Evolutionary conservation across 2,888 invertebrate genomes (phyloP), one percentile per base, ranked within the genome.

Genomic region (Metallyticus violacea): DNA sequence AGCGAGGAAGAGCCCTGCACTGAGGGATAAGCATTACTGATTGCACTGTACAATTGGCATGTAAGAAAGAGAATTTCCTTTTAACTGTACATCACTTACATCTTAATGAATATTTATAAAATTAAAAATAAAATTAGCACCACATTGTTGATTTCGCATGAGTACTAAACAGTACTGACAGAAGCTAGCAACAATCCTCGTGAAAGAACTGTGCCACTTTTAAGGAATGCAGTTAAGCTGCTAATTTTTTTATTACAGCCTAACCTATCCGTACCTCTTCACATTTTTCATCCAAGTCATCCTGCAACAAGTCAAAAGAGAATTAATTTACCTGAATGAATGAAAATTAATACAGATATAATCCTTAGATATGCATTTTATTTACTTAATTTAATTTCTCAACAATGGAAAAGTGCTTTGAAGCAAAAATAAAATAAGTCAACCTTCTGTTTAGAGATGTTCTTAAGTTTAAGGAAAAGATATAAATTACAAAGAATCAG

Each of bases 281-380:
- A 92, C 97, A 97, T 89, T 94, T 95, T 90, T 96, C 96, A 89
- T 96, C 95, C 89, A 97, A 93, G 90, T 97, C 97, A 89, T 95
- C 94, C 95, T 96, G 92, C 40, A 93, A 93, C 87, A 85, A 89
- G 89, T n/a, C n/a, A 89, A 90, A 90, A 88, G 88, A 88, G 85
- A 26, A 78, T 9, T 9, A 6, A 22, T 9, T 9, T n/a, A n/a
- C n/a, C n/a, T n/a, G n/a, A n/a, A n/a, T n/a, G n/a, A n/a, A n/a
- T n/a, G n/a, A n/a, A n/a, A n/a, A n/a, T n/a, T n/a, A n/a, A n/a
- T n/a, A n/a, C n/a, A n/a, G n/a, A n/a, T n/a, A n/a, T n/a, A n/a
- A n/a, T n/a, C n/a, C n/a, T n/a, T n/a, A n/a, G n/a, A n/a, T n/a
- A n/a, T n/a, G n/a, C n/a, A n/a, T n/a, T n/a, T n/a, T n/a, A n/a